Conservation (phyloP, 2,888 invertebrate species). For the Orthosia gothica region DNA sequence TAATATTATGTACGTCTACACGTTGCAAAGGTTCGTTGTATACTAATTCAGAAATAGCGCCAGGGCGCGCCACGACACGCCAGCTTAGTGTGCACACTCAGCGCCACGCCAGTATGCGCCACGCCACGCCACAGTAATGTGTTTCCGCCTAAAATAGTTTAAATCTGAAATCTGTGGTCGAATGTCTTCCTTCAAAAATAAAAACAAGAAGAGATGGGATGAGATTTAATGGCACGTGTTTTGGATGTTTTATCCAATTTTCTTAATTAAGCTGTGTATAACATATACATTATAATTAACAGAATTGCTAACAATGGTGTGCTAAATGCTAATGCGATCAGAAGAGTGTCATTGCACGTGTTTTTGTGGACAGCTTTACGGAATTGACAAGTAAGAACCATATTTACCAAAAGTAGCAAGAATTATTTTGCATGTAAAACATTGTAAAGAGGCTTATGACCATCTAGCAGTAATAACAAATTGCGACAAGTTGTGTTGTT, state of each 20-base stretch:
- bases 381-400: constrained; percentile 12
- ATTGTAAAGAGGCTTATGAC: neutral
- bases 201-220: constrained; percentile 22
- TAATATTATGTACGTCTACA: too few species aligned
- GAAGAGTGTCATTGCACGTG: constrained; percentile 6
- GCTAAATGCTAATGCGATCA: neutral
- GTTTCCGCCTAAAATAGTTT: too few species aligned
- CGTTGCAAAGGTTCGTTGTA: too few species aligned
- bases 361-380: neutral
- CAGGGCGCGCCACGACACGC: too few species aligned
- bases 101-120: too few species aligned
- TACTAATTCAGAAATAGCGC: too few species aligned
- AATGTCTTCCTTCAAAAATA: neutral
- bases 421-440: neutral
- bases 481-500: neutral
- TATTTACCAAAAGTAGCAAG: neutral
- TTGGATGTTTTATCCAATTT: neutral
- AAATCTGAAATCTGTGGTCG: neutral
- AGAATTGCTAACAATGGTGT: neutral
- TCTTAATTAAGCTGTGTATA: neutral
- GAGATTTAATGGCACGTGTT: constrained; percentile 12
- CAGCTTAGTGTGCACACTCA: too few species aligned
- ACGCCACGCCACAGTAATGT: too few species aligned
- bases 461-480: neutral
- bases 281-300: neutral